These are phyloP conservation scores for Pheosia tremula DNA, from an alignment of 2,888 invertebrate genomes.

Conservation along the genomic window DNA sequence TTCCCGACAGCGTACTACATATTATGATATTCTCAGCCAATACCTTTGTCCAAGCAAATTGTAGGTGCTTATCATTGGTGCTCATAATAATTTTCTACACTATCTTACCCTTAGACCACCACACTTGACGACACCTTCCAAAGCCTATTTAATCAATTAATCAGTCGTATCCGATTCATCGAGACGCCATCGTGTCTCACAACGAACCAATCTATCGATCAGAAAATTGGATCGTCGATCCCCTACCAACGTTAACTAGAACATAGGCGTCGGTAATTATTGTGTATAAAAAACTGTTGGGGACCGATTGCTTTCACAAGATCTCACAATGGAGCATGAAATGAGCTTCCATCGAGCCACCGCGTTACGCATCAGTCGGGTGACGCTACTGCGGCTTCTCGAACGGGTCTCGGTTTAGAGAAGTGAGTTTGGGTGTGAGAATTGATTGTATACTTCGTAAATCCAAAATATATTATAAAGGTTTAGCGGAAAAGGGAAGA, in stretches of 20 bases:
- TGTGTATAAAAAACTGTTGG: slow-evolving; percentile 44
- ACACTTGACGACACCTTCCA: not conserved
- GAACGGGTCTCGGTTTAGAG: slow-evolving; percentile 11
- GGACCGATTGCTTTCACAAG: slow-evolving; percentile 72
- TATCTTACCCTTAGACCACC: not conserved
- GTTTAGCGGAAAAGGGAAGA: too few species aligned
- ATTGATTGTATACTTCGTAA: not conserved
- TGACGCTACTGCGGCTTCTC: slow-evolving; percentile 21
- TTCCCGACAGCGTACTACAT: too few species aligned
- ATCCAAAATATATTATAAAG: too few species aligned
- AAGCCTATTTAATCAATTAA: not conserved
- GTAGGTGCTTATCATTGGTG: too few species aligned
- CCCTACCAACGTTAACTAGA: slow-evolving; percentile 48
- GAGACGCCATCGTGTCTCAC: slow-evolving; percentile 34
- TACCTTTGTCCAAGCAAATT: too few species aligned
- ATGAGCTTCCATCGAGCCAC: slow-evolving; percentile 69
- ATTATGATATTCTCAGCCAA: too few species aligned
- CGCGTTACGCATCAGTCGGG: slow-evolving; percentile 69
- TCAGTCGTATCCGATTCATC: slow-evolving; percentile 12
- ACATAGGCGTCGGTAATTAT: slow-evolving; percentile 61
- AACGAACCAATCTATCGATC: slow-evolving; percentile 30
- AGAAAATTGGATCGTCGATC: slow-evolving; percentile 34
- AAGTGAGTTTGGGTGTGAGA: not conserved
- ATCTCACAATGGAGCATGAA: slow-evolving; percentile 76
- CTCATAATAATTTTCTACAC: not conserved